phyloP scores from a whole-genome alignment of 2,888 invertebrate species.

The Amiota mariae region DNA sequence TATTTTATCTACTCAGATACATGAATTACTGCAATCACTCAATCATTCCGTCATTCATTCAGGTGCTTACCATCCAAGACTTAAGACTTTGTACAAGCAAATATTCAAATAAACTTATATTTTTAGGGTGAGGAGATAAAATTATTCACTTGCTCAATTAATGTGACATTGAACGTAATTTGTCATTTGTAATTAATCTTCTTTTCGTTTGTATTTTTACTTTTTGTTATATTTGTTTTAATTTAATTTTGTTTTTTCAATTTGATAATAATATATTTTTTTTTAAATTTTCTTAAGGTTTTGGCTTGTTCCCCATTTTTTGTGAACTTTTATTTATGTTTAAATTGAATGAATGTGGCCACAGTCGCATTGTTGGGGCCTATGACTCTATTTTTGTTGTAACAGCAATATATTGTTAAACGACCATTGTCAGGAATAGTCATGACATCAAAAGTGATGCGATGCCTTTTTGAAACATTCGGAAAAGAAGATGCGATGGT shows the following conservation, averaged over 20 bases:
- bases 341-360: constrained; percentile 40
- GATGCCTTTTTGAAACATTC: too few relatives aligned
- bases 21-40: constrained; percentile 42
- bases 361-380: too few relatives aligned
- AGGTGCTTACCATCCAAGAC: too few relatives aligned
- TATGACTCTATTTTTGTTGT: too few relatives aligned
- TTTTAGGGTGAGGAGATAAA: too few relatives aligned
- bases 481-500: too few relatives aligned
- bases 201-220: constrained; percentile 47
- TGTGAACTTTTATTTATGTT: not conserved
- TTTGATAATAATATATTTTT: not conserved
- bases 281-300: not conserved
- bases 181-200: constrained; percentile 68
- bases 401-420: too few relatives aligned
- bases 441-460: too few relatives aligned
- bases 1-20: not conserved
- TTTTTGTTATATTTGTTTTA: not conserved
- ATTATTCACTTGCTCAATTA: constrained; percentile 57
- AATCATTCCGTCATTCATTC: constrained; percentile 55
- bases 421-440: too few relatives aligned
- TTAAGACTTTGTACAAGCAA: not conserved
- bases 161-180: constrained; percentile 68
- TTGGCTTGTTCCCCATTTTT: not conserved
- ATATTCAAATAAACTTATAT: too few relatives aligned
- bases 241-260: not conserved